phyloP scores from a whole-genome alignment of 37 sponge, comb jelly and placozoan genomes.

The Trichoplax adhaerens region DNA sequence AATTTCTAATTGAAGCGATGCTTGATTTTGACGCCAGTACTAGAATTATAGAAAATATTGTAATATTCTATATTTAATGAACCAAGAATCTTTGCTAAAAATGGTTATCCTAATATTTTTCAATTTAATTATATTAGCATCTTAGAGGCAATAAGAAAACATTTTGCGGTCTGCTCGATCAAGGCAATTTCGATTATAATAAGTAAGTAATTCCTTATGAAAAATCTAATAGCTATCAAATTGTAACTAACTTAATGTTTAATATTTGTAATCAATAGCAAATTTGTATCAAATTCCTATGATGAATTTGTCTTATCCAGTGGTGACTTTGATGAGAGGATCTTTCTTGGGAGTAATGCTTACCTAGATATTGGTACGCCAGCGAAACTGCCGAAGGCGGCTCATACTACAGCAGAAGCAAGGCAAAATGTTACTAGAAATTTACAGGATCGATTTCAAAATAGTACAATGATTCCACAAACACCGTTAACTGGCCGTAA shows the following conservation, averaged over 20 bases:
- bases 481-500: conserved; percentile 14
- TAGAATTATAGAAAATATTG: no score
- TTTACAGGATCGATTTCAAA: conserved; percentile 2
- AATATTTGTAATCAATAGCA: conserved; percentile 17
- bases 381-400: not conserved
- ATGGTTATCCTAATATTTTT: no score
- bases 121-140: no score
- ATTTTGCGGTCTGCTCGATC: no score
- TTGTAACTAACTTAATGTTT: not conserved
- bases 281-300: conserved; percentile 38
- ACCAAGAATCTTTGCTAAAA: no score
- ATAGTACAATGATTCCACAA: not conserved
- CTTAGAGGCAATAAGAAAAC: no score
- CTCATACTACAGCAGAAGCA: conserved; percentile 2
- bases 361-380: conserved; percentile 61
- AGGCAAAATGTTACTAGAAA: conserved; percentile 1
- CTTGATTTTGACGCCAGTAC: no score
- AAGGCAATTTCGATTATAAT: no score
- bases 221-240: not conserved
- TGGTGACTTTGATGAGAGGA: conserved; percentile 79
- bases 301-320: conserved; percentile 40
- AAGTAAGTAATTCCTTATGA: not conserved
- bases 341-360: conserved; percentile 57
- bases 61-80: no score
- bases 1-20: no score